phyloP scores from a whole-genome alignment of 2,113 vertebrate species.

The Entelurus aequoreus region DNA sequence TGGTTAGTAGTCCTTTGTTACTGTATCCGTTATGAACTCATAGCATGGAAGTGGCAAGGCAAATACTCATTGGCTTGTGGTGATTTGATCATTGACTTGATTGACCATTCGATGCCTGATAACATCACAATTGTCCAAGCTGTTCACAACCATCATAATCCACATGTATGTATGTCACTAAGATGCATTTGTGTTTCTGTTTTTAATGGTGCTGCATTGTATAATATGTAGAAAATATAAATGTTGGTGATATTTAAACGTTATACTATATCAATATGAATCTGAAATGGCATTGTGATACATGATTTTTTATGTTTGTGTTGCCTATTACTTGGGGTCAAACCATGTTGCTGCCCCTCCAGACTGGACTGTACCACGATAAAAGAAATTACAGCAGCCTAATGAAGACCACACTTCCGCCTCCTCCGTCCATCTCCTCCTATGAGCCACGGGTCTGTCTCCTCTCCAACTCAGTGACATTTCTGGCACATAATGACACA shows the following conservation, averaged over 20 bases:
- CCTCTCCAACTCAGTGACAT: not conserved
- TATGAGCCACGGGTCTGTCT: constrained; percentile 69
- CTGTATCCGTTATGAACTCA: constrained; percentile 7
- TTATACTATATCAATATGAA: not conserved
- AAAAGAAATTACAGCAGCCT: constrained; percentile 91
- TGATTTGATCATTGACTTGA: constrained; percentile 1
- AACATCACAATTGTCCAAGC: not conserved
- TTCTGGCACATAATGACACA: not conserved
- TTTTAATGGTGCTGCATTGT: constrained; percentile 1
- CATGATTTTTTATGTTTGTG: constrained; percentile 1
- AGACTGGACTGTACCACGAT: constrained; percentile 91
- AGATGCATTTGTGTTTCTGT: not conserved
- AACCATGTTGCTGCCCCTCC: constrained; percentile 43
- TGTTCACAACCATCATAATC: not conserved
- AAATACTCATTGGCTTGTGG: constrained; percentile 21
- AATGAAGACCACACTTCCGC: constrained; percentile 76
- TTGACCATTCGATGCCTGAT: not conserved
- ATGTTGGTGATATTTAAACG: no score
- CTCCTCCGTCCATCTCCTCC: constrained; percentile 51
- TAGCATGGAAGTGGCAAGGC: constrained; percentile 16
- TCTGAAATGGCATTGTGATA: constrained; percentile 7
- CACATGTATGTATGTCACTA: not conserved
- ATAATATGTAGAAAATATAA: no score
- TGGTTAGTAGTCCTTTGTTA: constrained; percentile 78
- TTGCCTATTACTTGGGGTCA: constrained; percentile 18